Evolutionary conservation across 2,113 vertebrate genomes (phyloP).

Genomic region (Apus apus): DNA sequence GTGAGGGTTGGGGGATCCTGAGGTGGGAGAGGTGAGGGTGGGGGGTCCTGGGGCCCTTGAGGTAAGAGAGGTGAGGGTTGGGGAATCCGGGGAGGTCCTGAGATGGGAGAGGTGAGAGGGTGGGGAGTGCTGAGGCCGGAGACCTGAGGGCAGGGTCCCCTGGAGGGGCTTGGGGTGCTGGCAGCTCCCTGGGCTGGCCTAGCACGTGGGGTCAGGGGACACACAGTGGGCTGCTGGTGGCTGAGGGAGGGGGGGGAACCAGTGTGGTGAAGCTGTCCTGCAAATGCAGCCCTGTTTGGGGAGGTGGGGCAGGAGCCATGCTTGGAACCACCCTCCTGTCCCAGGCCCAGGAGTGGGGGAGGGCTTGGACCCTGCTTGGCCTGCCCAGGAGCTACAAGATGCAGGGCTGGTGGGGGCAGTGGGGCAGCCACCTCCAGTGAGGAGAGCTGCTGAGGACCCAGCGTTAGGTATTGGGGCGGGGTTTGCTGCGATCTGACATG

Average conservation of each 20-base stretch:
- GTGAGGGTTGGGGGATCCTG: background rate
- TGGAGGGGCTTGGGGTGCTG: background rate
- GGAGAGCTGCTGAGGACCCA: background rate
- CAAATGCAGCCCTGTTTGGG: accelerated
- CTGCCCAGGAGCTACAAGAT: background rate
- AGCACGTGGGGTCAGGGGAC: accelerated
- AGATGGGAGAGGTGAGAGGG: background rate
- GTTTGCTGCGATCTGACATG: background rate
- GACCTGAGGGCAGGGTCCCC: background rate
- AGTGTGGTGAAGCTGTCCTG: too few species aligned
- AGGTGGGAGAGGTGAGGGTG: background rate
- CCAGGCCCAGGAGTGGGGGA: background rate
- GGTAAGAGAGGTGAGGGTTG: accelerated
- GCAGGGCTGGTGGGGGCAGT: background rate
- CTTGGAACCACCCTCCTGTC: background rate
- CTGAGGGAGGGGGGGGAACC: background rate
- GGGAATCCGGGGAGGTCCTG: background rate
- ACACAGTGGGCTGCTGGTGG: background rate
- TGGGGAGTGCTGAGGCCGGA: accelerated
- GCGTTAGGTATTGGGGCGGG: accelerated
- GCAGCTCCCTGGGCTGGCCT: background rate
- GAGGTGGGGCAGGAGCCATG: background rate
- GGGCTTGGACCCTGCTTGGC: background rate
- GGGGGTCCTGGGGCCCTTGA: background rate
- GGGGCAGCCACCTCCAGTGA: background rate